Percentiles rank a stretch among this genome's conserved stretches.
Evolutionary conservation across 1,140 invertebrate species (phyloP).

Genomic region (Microplitis mediator): DNA sequence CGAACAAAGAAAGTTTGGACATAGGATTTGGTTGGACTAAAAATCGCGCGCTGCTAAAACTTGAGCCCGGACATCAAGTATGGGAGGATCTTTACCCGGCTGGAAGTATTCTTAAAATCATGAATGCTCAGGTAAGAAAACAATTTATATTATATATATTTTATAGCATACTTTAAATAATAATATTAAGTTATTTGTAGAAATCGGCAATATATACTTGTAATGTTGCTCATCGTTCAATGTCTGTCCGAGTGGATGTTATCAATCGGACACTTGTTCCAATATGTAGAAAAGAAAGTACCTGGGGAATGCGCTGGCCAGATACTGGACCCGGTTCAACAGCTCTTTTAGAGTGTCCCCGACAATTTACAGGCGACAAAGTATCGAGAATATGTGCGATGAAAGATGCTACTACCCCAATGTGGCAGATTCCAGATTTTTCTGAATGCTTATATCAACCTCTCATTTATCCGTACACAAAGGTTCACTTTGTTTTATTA

Average conservation of each 20-base stretch:
- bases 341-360: constrained; percentile 67
- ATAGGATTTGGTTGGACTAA: constrained; percentile 83
- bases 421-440: constrained; percentile 77
- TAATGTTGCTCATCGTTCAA: constrained; percentile 64
- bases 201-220: constrained; percentile 71
- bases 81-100: constrained; percentile 81
- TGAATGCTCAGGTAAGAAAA: constrained; percentile 70
- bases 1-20: constrained; percentile 52
- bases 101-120: constrained; percentile 79
- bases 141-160: constrained; percentile 14
- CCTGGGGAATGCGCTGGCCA: constrained; percentile 66
- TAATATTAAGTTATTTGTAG: constrained; percentile 46
- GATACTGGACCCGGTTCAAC: constrained; percentile 68
- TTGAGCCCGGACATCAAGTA: constrained; percentile 72
- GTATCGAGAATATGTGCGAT: constrained; percentile 66
- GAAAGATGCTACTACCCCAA: constrained; percentile 66
- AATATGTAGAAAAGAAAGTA: constrained; percentile 60
- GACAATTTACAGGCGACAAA: constrained; percentile 57
- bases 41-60: constrained; percentile 73
- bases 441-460: constrained; percentile 72
- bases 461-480: constrained; percentile 68
- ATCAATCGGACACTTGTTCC: constrained; percentile 66
- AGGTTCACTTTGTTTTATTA: constrained; percentile 59
- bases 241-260: constrained; percentile 68
- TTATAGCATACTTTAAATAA: background rate